Evolutionary conservation across 1,140 invertebrate species (phyloP).

Genomic region (Halotydeus destructor): DNA sequence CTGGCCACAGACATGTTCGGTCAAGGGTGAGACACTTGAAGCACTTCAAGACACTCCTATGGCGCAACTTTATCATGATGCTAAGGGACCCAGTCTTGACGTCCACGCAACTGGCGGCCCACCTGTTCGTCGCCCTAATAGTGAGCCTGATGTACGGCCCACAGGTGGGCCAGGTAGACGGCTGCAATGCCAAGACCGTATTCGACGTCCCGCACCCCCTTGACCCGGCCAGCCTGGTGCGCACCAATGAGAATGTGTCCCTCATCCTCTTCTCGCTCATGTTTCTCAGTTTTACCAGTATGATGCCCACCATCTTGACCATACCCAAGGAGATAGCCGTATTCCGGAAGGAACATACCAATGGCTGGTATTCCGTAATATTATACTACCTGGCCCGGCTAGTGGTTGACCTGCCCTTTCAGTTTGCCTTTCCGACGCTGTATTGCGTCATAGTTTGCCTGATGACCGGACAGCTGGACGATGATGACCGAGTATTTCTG

Average conservation of each 20-base stretch:
- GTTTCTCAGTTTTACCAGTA: conserved; percentile 7
- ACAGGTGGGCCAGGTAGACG: conserved; percentile 4
- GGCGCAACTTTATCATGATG: conserved; percentile 1
- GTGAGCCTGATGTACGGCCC: conserved; percentile 6
- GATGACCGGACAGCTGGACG: conserved; percentile 5
- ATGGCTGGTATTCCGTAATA: conserved; percentile 13
- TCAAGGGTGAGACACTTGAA: not conserved
- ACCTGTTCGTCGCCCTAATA: not conserved
- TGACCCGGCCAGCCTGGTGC: not conserved
- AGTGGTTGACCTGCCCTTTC: conserved; percentile 1
- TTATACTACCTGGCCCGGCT: conserved; percentile 11
- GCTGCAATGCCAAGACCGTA: conserved; percentile 4
- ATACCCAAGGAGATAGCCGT: conserved; percentile 11
- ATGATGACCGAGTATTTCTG: conserved; percentile 3
- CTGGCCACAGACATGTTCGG: too few relatives aligned
- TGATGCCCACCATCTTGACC: conserved; percentile 11
- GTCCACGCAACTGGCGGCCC: not conserved
- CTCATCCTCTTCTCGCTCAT: conserved; percentile 7
- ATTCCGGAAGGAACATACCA: conserved; percentile 14
- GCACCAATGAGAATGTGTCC: not conserved
- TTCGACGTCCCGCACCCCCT: not conserved
- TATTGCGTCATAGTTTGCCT: conserved; percentile 2
- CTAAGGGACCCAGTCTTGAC: not conserved
- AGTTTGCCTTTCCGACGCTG: conserved; percentile 2
- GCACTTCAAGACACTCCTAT: not conserved